Evolutionary conservation across 1,140 invertebrate genomes (phyloP).

Genomic region (Thaumatotibia leucotreta): DNA sequence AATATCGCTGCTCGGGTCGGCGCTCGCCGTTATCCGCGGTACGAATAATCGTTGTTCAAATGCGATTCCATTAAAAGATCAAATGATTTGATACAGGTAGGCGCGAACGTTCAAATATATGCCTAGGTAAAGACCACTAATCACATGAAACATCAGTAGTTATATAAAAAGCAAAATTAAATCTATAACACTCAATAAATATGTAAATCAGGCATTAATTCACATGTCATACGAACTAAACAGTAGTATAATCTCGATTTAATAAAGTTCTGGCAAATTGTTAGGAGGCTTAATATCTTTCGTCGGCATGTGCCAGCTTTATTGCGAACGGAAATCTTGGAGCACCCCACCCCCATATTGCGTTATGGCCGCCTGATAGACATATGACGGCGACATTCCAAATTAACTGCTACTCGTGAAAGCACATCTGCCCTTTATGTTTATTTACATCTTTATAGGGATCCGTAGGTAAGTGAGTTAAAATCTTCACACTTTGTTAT

Average conservation of each 20-base stretch:
- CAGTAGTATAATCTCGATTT: constrained; percentile 29
- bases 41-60: not conserved
- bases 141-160: not conserved
- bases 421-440: constrained; percentile 3
- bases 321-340: constrained; percentile 57
- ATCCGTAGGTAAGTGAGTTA: too few relatives aligned
- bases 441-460: not conserved
- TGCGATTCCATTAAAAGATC: constrained; percentile 1
- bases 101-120: not conserved
- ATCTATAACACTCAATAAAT: not conserved
- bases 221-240: constrained; percentile 15
- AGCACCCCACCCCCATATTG: constrained; percentile 31
- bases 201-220: constrained; percentile 13
- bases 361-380: constrained; percentile 47
- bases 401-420: constrained; percentile 33
- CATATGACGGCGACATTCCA: constrained; percentile 44
- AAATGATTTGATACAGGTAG: not conserved
- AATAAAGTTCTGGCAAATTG: constrained; percentile 36
- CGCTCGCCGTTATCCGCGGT: not conserved
- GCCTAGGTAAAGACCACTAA: not conserved
- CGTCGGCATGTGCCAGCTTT: constrained; percentile 46
- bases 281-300: constrained; percentile 49
- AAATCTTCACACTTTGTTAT: too few relatives aligned
- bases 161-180: not conserved
- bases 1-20: not conserved